phyloP scores from a whole-genome alignment of 2,113 vertebrate genomes.

The Sinocyclocheilus anophthalmus region DNA sequence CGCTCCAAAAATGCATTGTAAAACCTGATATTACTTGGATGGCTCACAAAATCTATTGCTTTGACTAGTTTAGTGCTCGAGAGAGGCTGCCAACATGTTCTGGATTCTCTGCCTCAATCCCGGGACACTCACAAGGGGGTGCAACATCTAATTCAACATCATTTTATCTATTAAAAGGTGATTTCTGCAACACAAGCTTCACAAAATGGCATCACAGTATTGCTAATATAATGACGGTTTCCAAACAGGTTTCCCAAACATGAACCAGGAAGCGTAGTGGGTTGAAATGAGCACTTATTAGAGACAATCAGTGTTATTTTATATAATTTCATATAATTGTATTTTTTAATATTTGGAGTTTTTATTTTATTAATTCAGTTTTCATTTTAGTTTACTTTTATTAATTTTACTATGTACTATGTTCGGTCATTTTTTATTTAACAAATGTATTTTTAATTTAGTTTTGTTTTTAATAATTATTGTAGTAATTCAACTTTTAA shows the following conservation, averaged over 20 bases:
- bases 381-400: background rate
- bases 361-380: no score
- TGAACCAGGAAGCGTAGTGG: background rate
- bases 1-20: background rate
- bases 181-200: background rate
- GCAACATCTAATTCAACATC: background rate
- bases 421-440: background rate
- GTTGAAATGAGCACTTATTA: no score
- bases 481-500: background rate
- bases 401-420: background rate
- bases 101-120: background rate
- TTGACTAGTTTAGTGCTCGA: background rate
- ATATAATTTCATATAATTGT: no score
- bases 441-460: background rate
- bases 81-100: background rate
- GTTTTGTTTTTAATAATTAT: background rate
- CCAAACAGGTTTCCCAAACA: background rate
- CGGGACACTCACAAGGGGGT: background rate
- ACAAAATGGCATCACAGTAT: background rate
- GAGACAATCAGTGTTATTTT: no score
- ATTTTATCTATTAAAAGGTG: background rate
- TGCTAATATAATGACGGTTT: background rate
- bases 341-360: no score
- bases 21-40: conserved; percentile 5
- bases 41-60: background rate